phyloP scores from a whole-genome alignment of 2,113 vertebrate species.

The Willisornis vidua region DNA sequence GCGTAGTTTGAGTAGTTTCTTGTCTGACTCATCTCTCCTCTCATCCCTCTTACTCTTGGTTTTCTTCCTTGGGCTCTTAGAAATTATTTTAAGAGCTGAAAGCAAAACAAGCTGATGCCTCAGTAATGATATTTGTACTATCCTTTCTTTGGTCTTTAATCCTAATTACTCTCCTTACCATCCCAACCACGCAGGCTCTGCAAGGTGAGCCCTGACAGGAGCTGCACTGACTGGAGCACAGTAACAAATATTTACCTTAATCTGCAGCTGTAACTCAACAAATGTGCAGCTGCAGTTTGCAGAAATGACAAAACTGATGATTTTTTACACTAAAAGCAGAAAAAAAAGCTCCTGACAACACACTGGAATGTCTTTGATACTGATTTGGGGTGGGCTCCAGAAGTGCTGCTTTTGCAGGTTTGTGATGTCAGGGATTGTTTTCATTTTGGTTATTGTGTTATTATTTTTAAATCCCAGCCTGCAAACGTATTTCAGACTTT shows the following conservation, averaged over 20 bases:
- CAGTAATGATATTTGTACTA: not conserved
- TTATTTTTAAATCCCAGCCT: not conserved
- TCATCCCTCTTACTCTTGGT: not conserved
- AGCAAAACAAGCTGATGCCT: not conserved
- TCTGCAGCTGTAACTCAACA: not conserved
- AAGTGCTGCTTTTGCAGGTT: not conserved
- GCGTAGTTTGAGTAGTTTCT: accelerated
- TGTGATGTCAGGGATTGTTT: not conserved
- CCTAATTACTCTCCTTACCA: not conserved
- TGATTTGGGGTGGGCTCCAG: not conserved
- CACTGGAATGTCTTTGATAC: not conserved
- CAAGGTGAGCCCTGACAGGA: not conserved
- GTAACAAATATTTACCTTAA: not conserved
- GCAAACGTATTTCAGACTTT: not conserved
- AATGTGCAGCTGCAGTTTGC: not conserved
- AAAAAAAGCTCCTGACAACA: not conserved
- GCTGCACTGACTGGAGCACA: not conserved
- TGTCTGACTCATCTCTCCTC: not conserved
- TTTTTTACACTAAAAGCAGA: not conserved
- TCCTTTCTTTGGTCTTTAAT: not conserved
- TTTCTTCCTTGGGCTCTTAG: not conserved
- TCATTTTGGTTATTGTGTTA: not conserved
- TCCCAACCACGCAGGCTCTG: not conserved
- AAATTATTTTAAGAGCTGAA: not conserved
- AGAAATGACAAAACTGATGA: not conserved